phyloP scores from a whole-genome alignment of 2,888 invertebrate species.

The Ichneumon xanthorius region DNA sequence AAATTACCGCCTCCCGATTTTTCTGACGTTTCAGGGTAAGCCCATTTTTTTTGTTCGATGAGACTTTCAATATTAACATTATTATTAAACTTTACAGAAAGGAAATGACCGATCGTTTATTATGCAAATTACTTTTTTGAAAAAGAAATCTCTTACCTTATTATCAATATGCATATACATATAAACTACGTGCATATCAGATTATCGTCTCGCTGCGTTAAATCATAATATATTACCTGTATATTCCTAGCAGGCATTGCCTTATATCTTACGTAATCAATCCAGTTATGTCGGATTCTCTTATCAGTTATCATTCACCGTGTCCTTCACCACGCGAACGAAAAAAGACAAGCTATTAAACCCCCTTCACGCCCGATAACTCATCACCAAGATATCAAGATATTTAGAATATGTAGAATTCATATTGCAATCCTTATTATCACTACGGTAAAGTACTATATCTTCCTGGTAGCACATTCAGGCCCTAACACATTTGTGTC shows the following conservation, averaged over 20 bases:
- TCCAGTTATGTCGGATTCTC: not conserved
- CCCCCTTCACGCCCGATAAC: not conserved
- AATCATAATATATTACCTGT: not conserved
- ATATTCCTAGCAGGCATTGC: not conserved
- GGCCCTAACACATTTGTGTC: not conserved
- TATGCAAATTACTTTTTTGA: no score
- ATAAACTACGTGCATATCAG: not conserved
- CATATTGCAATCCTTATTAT: not conserved
- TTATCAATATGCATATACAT: no score
- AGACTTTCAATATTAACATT: no score
- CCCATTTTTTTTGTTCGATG: no score
- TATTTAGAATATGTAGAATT: not conserved
- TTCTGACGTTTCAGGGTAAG: no score
- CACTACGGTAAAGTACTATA: not conserved
- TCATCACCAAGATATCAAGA: not conserved
- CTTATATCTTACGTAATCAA: not conserved
- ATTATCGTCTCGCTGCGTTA: not conserved
- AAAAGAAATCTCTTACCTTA: no score
- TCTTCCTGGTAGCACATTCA: not conserved
- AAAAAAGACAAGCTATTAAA: slow-evolving; percentile 1
- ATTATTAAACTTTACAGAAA: no score
- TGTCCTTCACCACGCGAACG: not conserved
- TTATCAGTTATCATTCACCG: not conserved
- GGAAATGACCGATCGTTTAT: no score
- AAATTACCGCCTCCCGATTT: no score